Evolutionary conservation across 2,113 vertebrate species (phyloP), one percentile per base, ranked within the genome.

Genomic region (Pseudonaja textilis): DNA sequence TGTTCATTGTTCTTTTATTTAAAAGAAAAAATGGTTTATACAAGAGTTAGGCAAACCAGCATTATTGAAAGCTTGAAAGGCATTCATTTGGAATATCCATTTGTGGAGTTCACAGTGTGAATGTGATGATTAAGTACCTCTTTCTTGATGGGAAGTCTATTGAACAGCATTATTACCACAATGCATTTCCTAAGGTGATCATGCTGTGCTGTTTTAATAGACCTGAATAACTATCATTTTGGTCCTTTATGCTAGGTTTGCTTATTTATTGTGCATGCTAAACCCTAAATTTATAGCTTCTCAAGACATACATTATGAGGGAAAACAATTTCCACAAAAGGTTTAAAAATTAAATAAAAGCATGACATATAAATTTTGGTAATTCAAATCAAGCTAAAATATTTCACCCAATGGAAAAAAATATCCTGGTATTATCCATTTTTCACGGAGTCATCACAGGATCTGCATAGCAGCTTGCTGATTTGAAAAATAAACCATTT

Each of bases 241-340:
- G 16, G 18, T 54, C 61, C 57, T 81, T 88, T 93, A 88, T 90
- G 50, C 74, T 3, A 0, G 23, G 25, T 87, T 94, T 94, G 18
- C 57, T 95, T 95, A 94, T 81, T 91, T 74, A 34, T 4, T 34
- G 91, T 93, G 42, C 47, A 86, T 93, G 88, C 93, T 47, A 47
- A 87, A 91, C 45, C 90, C 95, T 89, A 89, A 95, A 95, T 86
- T 61, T 93, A 85, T 26, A 93, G 7, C 87, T 91, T 94, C 92
- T 90, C 86, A 95, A 89, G 94, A 69, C 74, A 94, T 50, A 94
- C 23, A 59, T 92, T 92, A 23, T 88, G 14, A 34, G 14, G 20
- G 11, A 14, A 88, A 88, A 39, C 47, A 34, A 64, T 87, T 25
- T 39, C 59, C 7, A 45, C n/a, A 89, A 89, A 74, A 18, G 12